Base-by-base conservation (phyloP, 2,113 vertebrate genomes). In the Axis porcinus region DNA sequence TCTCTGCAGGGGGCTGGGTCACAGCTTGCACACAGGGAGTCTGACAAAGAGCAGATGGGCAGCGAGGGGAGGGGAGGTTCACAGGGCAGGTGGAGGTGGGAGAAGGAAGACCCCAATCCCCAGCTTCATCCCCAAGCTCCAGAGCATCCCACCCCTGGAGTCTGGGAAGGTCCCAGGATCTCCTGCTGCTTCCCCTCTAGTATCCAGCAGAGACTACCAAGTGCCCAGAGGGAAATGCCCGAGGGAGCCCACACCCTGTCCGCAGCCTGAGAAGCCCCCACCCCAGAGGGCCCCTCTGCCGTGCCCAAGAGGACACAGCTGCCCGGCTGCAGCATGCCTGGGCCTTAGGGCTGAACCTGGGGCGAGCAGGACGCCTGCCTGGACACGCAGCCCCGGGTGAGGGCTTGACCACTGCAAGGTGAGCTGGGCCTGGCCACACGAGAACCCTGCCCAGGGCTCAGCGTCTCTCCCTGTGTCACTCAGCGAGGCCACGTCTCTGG, bases 401-500 rank as follows among this genome's bases (percentile, higher is more conserved):
- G 50, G 64, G 45, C 45, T 36, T 74, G 82, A 85, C 52, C 9
- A 13, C 25, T 11, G 30, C 11, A 23, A 28, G 54, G 58, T 14
- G 21, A 79, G 25, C 58, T 70, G 13, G 45, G 14, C 54, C n/a
- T 58, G n/a, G 28, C 62, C 62, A 21, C 1, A 9, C 1, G 5
- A 52, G 40, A 76, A 74, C 40, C 23, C 40, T 58, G 78, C 76
- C 89, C n/a, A 8, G 45, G 30, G 74, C 28, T 84, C 28, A 33
- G 52, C 11, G 7, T 33, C 50, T 67, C 28, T 3, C 33, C 21
- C 25, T 60, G 15, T 25, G 17, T 36, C 33, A 50, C 25, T 67
- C 30, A 28, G 21, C 2, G 5, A 50, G 16, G 21, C n/a, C 52
- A 27, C 2, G 1, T 4, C 50, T 2, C 10, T 79, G 16, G 21